Percentiles rank a stretch among this genome's conserved stretches.
phyloP scores from a whole-genome alignment of 2,113 vertebrate species.

The Hirundichthys speculiger region DNA sequence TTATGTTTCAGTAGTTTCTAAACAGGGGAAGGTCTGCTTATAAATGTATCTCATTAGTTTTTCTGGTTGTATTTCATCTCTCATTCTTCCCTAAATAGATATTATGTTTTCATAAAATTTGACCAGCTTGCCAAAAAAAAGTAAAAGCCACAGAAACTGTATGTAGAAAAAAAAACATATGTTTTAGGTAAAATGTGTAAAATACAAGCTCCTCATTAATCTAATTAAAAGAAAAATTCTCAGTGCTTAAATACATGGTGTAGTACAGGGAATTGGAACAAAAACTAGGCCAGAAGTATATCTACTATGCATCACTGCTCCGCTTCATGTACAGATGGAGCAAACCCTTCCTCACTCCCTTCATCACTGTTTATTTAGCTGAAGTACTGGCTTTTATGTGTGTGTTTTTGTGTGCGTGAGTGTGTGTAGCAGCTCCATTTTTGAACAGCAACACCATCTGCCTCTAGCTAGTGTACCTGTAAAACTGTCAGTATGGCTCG shows the following conservation, averaged over 20 bases:
- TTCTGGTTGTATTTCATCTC: no score
- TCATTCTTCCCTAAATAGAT: no score
- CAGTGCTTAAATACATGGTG: background rate
- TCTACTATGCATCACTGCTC: slow-evolving; percentile 39
- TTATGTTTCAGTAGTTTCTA: no score
- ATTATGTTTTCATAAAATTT: no score
- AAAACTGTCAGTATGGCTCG: slow-evolving; percentile 28
- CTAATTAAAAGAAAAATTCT: slow-evolving; percentile 5
- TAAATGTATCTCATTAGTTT: no score
- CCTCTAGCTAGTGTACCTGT: slow-evolving; percentile 43
- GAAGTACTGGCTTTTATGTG: slow-evolving; percentile 63
- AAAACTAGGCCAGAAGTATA: slow-evolving; percentile 44
- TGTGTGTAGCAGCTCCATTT: slow-evolving; percentile 42
- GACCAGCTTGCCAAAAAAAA: no score
- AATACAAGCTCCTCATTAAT: background rate
- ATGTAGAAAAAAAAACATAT: no score
- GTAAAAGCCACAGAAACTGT: no score
- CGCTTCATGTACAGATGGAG: slow-evolving; percentile 47
- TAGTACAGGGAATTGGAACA: slow-evolving; percentile 8
- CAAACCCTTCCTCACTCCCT: slow-evolving; percentile 3
- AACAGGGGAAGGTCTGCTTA: no score
- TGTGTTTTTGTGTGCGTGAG: slow-evolving; percentile 36
- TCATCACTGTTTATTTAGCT: slow-evolving; percentile 63
- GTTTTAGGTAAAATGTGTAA: background rate
- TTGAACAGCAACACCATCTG: slow-evolving; percentile 62